Evolutionary conservation across 2,888 invertebrate genomes (phyloP), one percentile per base, ranked within the genome.

Genomic region (Calameuta filiformis): DNA sequence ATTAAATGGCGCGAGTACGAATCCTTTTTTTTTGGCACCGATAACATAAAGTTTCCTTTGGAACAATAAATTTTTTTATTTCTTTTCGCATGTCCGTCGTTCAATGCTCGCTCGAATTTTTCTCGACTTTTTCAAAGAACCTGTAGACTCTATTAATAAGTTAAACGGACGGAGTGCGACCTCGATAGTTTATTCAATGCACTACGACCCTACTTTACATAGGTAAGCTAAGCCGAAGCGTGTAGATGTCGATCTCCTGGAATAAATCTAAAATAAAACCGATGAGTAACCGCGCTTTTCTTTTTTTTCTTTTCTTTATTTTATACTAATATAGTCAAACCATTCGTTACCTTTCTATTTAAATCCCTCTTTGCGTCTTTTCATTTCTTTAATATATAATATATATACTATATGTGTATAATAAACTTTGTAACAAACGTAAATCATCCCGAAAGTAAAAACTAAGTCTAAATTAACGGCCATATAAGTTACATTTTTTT

Each of bases 151-250:
- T 56, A 56, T 56, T 56, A 56, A 56, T 56, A 56, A 56, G 56
- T 56, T 56, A 56, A 9, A 23, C 56, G 56, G 71, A 31, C 12
- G 71, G 80, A 79, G 81, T 78, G 77, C 76, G 81, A 87, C 87
- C 85, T 86, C 86, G 84, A 87, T 90, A 83, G 6, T 87, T 88
- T 87, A 90, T 89, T 89, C 88, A 87, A 83, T 84, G 86, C 82
- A 83, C 83, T 82, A 81, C 81, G 84, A 88, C 85, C 85, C 80
- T 77, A 78, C 81, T 89, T 89, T 88, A 83, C 87, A 89, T 89
- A 82, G 77, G 76, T 75, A 77, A 15, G 74, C 75, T 68, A 76
- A 77, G 74, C 69, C 79, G 76, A 75, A 73, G 76, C 80, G 79
- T n/a, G 71, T 78, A 85, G 85, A 88, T 85, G 83, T 81, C 82